These are phyloP conservation scores for Flabesymbios commensalis DNA, from an alignment of 2,888 invertebrate genomes.

Conservation along the genomic window DNA sequence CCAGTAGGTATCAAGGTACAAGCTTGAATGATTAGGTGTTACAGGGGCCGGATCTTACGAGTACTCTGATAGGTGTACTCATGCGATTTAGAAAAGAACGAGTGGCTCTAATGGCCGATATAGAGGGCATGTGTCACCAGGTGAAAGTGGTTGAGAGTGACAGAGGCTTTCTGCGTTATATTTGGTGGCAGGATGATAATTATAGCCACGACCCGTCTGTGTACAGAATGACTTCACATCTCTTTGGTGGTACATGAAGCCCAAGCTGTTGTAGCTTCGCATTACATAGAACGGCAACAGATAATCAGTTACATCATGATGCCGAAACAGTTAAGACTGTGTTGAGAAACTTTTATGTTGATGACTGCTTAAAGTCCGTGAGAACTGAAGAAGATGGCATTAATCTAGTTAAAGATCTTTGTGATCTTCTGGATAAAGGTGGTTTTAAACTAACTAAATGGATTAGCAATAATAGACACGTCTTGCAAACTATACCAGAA, in stretches of 20 bases:
- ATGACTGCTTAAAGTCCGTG: conserved; percentile 15
- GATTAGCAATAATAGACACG: neutral
- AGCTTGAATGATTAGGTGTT: conserved; percentile 28
- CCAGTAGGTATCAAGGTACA: conserved; percentile 1
- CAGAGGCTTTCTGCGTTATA: conserved; percentile 23
- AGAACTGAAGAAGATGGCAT: neutral
- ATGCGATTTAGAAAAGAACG: conserved; percentile 23
- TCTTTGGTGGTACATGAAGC: conserved; percentile 11
- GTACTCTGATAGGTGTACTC: conserved; percentile 23
- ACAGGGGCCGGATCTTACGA: conserved; percentile 18
- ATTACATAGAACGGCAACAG: neutral
- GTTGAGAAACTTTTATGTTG: conserved; percentile 7
- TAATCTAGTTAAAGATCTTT: neutral
- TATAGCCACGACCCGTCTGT: neutral
- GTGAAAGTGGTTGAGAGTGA: conserved; percentile 17
- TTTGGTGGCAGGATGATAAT: conserved; percentile 18
- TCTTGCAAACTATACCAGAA: neutral
- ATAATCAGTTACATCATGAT: neutral
- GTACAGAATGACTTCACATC: conserved; percentile 13
- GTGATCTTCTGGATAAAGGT: neutral
- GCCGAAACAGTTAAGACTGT: neutral
- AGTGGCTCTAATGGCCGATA: conserved; percentile 21
- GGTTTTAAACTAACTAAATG: conserved; percentile 12
- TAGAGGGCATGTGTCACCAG: conserved; percentile 26
- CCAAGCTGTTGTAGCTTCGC: conserved; percentile 10